Base-by-base conservation (phyloP, 2,797 vertebrate species). In the Nasua narica region DNA sequence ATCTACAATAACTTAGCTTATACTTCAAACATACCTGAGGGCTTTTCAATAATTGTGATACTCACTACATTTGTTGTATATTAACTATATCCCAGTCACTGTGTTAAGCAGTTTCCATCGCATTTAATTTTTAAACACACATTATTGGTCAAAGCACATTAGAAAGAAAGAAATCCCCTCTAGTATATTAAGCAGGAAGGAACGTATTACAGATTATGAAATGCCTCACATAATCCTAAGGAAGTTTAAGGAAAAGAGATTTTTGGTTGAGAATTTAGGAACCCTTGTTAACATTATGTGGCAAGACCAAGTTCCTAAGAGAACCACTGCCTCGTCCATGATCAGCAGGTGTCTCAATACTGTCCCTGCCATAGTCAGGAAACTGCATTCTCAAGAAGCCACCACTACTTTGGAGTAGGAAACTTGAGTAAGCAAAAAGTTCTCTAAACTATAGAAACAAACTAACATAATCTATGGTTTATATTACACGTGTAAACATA, bases 191-290 rank as follows among this genome's bases (percentile, higher is more conserved):
- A 85, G 25, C 11, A 82, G 32, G 18, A 88, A 83, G 7, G 3
- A 58, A 88, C 67, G 50, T n/a, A n/a, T 93, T 43, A 60, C 1
- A 86, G 79, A 88, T 77, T 62, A 65, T 92, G 21, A 72, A 89
- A 5, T 40, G 32, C 3, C 3, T 77, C 54, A 77, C 27, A 11
- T 58, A 78, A 29, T 79, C 8, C 2, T 81, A 10, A 16, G 0
- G 3, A 56, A 19, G 13, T 25, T 46, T 25, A 88, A 58, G 40
- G 27, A 46, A 5, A 54, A 67, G 46, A 65, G 40, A 70, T n/a
- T 2, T 16, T 52, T 15, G 5, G 7, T 5, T 54, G n/a, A 83
- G 46, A 54, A 32, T 86, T 72, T 11, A 58, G 74, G 67, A 83
- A 78, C 0, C 0, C 12, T 6, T 79, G 69, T 56, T 25, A 60